Base-by-base conservation (phyloP, 2,113 vertebrate genomes). In the Lathamus discolor region DNA sequence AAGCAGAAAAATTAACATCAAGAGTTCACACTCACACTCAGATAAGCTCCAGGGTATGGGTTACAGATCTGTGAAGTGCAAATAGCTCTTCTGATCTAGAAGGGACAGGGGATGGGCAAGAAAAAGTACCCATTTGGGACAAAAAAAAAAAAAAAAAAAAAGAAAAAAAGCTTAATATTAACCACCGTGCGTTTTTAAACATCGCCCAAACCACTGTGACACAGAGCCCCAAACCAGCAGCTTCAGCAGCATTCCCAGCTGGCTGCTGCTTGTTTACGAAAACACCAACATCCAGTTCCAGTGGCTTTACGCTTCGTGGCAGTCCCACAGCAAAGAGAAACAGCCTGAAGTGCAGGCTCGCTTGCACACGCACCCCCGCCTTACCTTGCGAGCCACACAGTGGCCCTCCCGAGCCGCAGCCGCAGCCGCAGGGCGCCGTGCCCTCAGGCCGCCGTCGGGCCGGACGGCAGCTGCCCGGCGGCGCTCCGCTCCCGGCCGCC, bases 321-420 rank as follows among this genome's bases (percentile, higher is more conserved):
- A 15, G 13, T 8, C 33, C 28, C 25, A 7, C 29, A 13, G 1
- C 0, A 7, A 22, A 11, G 4, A 1, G 5, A 5, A 15, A 3
- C 22, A 3, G 9, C 8, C 16, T 5, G 2, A 39, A 10, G 2
- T 0, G 6, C 28, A 20, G 16, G 14, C 19, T 48, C 70, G 3
- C 31, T n/a, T 5, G 25, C 49, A 2, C 55, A 33, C 6, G 6
- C 75, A 2, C 7, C 7, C 35, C 13, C 31, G 13, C 19, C 25
- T 7, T 68, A 8, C 1, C 20, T 0, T 2, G 10, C 5, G 1
- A 25, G 23, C 17, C 37, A 4, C 48, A 8, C 13, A 6, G 43
- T 4, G 9, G 3, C 0, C 8, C 13, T 4, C 48, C 0, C 9
- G 3, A 0, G 48, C 2, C 2, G 28, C 46, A 18, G 48, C 2